Base-by-base conservation (phyloP, 2,113 vertebrate genomes). In the Euleptes europaea region DNA sequence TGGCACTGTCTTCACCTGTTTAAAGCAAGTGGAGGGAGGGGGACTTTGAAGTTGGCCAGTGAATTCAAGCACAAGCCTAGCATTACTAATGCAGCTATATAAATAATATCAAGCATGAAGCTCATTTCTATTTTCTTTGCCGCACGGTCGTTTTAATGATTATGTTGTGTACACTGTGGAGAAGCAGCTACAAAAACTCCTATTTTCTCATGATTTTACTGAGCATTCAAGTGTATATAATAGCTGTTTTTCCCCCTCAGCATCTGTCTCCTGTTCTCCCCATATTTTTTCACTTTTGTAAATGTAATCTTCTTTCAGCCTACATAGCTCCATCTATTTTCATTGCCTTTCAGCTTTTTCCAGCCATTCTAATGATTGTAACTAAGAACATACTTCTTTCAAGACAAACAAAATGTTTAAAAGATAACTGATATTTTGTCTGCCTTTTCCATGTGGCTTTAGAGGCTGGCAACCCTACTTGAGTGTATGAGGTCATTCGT, bases 191-290 rank as follows among this genome's bases (percentile, higher is more conserved):
- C 15, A 84, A 89, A 88, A 92, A 73, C 40, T 92, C 65, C 5
- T 2, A 82, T 87, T 92, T 90, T 87, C 57, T 83, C 80, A 4
- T 78, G 28, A 88, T 88, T 91, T 93, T 91, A 86, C 69, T 71
- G 77, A 86, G 31, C 42, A 80, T 84, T 60, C 1, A 88, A 89
- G 35, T 83, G 26, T 77, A 90, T 93, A 90, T 71, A 69, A 65
- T 63, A 78, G 31, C 40, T 91, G 15, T 47, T 88, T 76, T 75
- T n/a, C 2, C 42, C 60, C 28, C 40, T 79, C 13, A 89, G 2
- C 1, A 40, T 33, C 35, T 79, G 47, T 80, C 26, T 91, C 17
- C 51, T 77, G 13, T 66, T 2, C 73, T 88, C 44, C 47, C 54
- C 7, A 2, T 28, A 5, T 5, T 81, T 88, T 78, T 73, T 40